These are phyloP conservation scores for Porites divaricata DNA, from an alignment of 92 coral and sea anemone species.

Conservation along the genomic window DNA sequence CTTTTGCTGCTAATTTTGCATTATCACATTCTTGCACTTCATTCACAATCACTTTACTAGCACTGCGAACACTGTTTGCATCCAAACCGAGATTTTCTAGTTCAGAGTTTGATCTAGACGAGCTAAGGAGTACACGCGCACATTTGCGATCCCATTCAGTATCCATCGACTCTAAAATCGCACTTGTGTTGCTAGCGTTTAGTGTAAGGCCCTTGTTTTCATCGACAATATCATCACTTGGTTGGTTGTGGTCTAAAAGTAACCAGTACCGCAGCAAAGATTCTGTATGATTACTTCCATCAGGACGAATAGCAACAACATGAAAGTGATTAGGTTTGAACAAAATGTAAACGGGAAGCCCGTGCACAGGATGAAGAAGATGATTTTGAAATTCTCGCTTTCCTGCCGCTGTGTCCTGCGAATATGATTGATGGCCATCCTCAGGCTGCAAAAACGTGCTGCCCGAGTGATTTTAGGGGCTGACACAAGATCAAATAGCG, in stretches of 20 bases:
- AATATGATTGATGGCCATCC: slow-evolving; percentile 42
- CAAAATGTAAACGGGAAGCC: slow-evolving; percentile 49
- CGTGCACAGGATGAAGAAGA: slow-evolving; percentile 52
- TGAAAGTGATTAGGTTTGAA: slow-evolving; percentile 30
- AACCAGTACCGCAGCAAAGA: slow-evolving; percentile 39
- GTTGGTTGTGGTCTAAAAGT: slow-evolving; percentile 9
- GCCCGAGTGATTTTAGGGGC: no score
- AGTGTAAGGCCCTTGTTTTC: slow-evolving; percentile 30
- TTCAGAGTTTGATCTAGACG: slow-evolving; percentile 46
- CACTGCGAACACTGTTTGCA: slow-evolving; percentile 23
- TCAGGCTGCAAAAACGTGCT: no score
- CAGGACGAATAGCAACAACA: slow-evolving; percentile 60
- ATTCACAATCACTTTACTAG: slow-evolving; percentile 34
- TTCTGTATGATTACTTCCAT: slow-evolving; percentile 51
- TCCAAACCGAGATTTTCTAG: slow-evolving; percentile 46
- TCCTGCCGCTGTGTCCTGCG: slow-evolving; percentile 28
- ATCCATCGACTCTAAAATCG: slow-evolving; percentile 30
- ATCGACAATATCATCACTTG: neutral
- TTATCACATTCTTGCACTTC: slow-evolving; percentile 51
- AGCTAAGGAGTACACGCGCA: slow-evolving; percentile 54
- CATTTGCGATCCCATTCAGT: slow-evolving; percentile 58
- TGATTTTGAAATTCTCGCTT: slow-evolving; percentile 50
- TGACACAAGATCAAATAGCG: no score
- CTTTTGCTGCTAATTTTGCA: slow-evolving; percentile 47
- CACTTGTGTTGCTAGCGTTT: slow-evolving; percentile 40